Evolutionary conservation across 1,140 invertebrate genomes (phyloP), one percentile per base, ranked within the genome.

Genomic region (Zaprionus inermis): DNA sequence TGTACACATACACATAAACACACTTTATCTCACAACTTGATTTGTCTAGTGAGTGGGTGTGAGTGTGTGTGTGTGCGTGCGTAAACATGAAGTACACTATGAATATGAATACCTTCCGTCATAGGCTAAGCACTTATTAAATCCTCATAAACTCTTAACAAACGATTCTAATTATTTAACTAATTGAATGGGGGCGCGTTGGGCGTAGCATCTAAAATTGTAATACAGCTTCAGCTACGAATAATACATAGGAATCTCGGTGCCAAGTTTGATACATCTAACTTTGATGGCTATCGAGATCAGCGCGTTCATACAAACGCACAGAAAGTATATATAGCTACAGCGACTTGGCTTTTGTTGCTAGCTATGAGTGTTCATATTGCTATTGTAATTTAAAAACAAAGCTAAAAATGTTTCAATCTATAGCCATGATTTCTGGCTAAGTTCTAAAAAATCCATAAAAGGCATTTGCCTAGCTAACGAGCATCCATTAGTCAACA

Each of bases 391-490:
- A 28, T 2, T 0, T 5, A 14, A 38, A 54, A 61, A 56, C 72
- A 56, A 49, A 41, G 44, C 10, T 30, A 12, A 1, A 38, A 63
- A 18, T 16, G 57, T 58, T 58, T 69, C 44, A 51, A 34, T 9
- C 20, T 12, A 1, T 0, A 49, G 54, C 14, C 2, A 58, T 52
- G 41, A 38, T 34, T 22, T 28, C 24, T 57, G n/a, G 16, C 46
- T 28, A 55, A 14, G 22, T 12, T 49, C 22, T 34, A 34, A 51
- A 73, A 81, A 14, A 36, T 46, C 65, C 72, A 85, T 85, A 82
- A 85, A 73, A 51, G 65, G 73, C 83, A 82, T 85, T 86, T 85
- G 56, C 41, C 56, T 70, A 44, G 68, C 75, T 85, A 85, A 85
- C 83, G 82, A 85, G 83, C 76, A 6, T 10, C 44, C 67, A 63